Conservation (phyloP, 2,113 vertebrate genomes). For the Apodemus sylvaticus region DNA sequence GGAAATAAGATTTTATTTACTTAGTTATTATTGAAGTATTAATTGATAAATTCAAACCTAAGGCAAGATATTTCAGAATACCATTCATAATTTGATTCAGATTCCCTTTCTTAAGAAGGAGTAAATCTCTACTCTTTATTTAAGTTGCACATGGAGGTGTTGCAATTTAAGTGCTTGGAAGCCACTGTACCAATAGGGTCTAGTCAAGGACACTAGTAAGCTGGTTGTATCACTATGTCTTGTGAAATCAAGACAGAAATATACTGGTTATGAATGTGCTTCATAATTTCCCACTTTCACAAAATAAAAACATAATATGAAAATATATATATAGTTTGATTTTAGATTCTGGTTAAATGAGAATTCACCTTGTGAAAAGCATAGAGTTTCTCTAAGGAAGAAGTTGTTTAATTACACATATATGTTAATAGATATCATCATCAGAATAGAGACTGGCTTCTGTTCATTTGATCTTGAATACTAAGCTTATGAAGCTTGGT, state of each 20-base stretch:
- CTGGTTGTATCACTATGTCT: not conserved
- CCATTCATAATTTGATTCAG: not conserved
- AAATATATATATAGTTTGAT: not conserved
- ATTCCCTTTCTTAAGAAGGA: conserved; percentile 12
- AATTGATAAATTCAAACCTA: not conserved
- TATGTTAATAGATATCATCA: not conserved
- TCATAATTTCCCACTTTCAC: not conserved
- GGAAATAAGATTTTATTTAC: not conserved
- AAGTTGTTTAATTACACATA: not conserved
- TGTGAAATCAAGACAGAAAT: not conserved
- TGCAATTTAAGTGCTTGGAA: too few relatives aligned
- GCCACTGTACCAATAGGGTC: not conserved
- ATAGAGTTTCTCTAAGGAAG: not conserved
- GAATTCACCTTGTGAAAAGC: not conserved
- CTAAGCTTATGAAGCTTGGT: not conserved
- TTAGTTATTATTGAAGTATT: not conserved
- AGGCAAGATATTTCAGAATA: not conserved
- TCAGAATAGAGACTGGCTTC: not conserved
- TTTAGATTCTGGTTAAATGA: not conserved
- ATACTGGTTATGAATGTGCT: not conserved
- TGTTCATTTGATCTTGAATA: not conserved
- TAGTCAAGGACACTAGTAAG: not conserved
- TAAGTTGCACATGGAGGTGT: not conserved
- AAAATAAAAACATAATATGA: not conserved
- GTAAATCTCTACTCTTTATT: not conserved